Base-by-base conservation (phyloP, 1,140 invertebrate species). In the Tetraneura akinire region DNA sequence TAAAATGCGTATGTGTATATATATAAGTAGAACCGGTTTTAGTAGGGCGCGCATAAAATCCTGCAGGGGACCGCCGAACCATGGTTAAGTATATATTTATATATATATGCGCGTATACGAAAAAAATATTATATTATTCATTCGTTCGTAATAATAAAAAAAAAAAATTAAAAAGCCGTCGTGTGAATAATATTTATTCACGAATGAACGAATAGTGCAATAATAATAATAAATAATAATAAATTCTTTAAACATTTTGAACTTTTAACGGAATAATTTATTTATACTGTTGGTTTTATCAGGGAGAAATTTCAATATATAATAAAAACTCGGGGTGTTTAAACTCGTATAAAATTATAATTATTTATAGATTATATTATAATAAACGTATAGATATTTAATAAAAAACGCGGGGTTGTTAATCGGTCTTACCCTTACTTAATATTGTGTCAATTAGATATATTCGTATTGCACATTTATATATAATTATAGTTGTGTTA, bases 11-110 rank as follows among this genome's bases (percentile, higher is more conserved):
- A 42, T n/a, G n/a, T n/a, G n/a, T n/a, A n/a, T n/a, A n/a, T n/a
- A n/a, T n/a, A n/a, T n/a, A n/a, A n/a, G n/a, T 13, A 60, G 55
- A 78, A 78, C 74, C 74, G 74, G 74, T 78, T 78, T 78, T 62
- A 8, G 37, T 29, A 37, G 55, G 55, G 74, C 74, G 55, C 74
- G 55, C 32, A 76, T n/a, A 76, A 51, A 57, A 73, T 49, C 29
- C 32, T 32, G n/a, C n/a, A n/a, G 26, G 32, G 9, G 32, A 1
- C 32, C 66, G 42, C 45, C 66, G 47, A 51, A n/a, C n/a, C n/a
- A n/a, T n/a, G n/a, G n/a, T n/a, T n/a, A n/a, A 51, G 68, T 71
- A 18, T 18, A 3, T 37, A 62, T 6, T 3, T 29, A 29, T 26
- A 60, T 60, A 23, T 55, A 55, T 16, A 9, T n/a, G 21, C 8